These are phyloP conservation scores for Sinosuthora webbiana DNA, from an alignment of 2,113 vertebrate genomes.

Conservation along the genomic window DNA sequence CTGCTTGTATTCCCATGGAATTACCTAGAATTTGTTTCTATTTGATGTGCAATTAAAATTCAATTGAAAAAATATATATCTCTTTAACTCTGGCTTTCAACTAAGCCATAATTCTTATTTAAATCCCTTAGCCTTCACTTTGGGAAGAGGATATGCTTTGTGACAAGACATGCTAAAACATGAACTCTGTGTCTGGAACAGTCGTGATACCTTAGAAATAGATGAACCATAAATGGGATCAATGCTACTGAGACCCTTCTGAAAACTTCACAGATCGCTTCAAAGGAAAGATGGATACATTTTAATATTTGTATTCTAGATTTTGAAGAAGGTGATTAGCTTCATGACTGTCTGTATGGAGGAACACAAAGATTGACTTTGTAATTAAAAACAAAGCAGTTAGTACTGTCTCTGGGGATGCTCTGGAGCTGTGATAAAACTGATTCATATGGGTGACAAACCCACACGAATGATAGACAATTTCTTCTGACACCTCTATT, in stretches of 20 bases:
- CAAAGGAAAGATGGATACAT: neutral
- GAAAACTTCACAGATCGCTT: constrained; percentile 5
- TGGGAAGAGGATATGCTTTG: neutral
- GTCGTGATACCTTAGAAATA: neutral
- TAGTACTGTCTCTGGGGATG: constrained; percentile 3
- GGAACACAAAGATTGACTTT: neutral
- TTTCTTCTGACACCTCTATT: constrained; percentile 41
- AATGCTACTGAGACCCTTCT: neutral
- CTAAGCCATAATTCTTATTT: neutral
- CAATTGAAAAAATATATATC: neutral
- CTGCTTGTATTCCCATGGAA: neutral
- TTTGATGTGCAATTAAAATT: neutral
- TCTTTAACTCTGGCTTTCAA: neutral
- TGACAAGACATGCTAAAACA: neutral
- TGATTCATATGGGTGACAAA: constrained; percentile 28
- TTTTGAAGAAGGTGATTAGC: constrained; percentile 14
- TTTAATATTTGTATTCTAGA: neutral
- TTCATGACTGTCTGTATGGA: neutral
- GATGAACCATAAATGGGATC: neutral
- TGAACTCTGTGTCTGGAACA: neutral
- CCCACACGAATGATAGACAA: neutral
- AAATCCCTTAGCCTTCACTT: neutral
- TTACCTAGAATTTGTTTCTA: neutral
- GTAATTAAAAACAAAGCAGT: constrained; percentile 18
- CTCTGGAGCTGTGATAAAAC: constrained; percentile 34